Evolutionary conservation across 2,888 invertebrate genomes (phyloP), one percentile per base, ranked within the genome.

Genomic region (Yponomeuta sedellus): DNA sequence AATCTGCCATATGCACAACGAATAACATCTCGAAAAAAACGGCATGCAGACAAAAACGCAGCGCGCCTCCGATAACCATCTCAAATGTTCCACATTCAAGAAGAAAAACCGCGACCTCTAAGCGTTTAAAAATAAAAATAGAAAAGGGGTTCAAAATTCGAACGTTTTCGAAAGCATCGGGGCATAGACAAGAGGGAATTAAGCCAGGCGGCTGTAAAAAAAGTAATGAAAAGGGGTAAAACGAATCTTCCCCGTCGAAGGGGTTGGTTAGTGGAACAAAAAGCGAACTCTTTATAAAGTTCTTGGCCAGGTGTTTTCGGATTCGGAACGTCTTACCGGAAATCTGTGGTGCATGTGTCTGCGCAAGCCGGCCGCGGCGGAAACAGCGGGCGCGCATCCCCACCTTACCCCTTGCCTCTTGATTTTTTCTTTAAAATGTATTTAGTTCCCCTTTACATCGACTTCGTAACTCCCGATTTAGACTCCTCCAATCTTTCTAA

Each of bases 271-370:
- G 74, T 77, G 64, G 64, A 64, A 64, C 64, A 64, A 88, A 85
- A 85, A 86, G 63, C 82, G 76, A 75, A 78, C 75, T 78, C 76
- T 77, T 81, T 80, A 65, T 76, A 77, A 52, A 79, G 79, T 83
- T 81, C 79, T 80, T 82, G 78, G 76, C 90, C 90, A 91, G 90
- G 90, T 91, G 90, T 80, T 77, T 78, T 77, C 70, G 71, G 74
- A 80, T 79, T 80, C 75, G 80, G 78, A 80, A 75, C 81, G 81
- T 79, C 84, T 85, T 87, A 80, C 89, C 89, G 89, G 89, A 89
- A 87, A 88, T 90, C 88, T 87, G 86, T 81, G 85, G 79, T 81
- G 83, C 86, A 86, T 86, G 82, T 86, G 87, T 83, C 85, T 82
- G 76, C 70, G 68, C 82, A 85, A 85, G 86, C 85, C 85, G 85